phyloP scores from a whole-genome alignment of 2,888 invertebrate species.

The Noctua fimbriata region DNA sequence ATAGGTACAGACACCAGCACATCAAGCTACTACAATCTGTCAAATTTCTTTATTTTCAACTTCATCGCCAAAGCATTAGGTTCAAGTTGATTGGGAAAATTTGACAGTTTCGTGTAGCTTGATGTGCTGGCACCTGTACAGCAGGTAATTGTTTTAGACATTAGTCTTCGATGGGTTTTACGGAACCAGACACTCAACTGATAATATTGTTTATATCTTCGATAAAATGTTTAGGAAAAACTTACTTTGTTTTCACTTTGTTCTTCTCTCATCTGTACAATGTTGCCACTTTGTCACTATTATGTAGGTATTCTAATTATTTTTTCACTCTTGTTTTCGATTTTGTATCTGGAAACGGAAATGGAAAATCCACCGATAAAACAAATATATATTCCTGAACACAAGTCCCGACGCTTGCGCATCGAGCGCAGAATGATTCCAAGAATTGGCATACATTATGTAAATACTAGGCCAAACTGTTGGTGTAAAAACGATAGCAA shows the following conservation, averaged over 20 bases:
- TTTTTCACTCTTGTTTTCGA: background rate
- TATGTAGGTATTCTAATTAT: background rate
- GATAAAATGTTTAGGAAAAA: background rate
- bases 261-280: background rate
- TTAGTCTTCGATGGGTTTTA: background rate
- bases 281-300: background rate
- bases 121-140: too few relatives aligned
- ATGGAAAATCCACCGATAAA: background rate
- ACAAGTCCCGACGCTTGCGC: background rate
- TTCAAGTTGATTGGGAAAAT: too few relatives aligned
- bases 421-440: background rate
- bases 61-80: too few relatives aligned
- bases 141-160: background rate
- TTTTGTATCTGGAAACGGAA: background rate
- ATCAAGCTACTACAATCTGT: too few relatives aligned
- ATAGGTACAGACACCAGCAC: background rate
- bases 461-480: background rate
- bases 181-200: background rate
- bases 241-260: background rate
- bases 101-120: too few relatives aligned
- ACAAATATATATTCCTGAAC: background rate
- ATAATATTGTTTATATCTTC: background rate
- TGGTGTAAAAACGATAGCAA: background rate
- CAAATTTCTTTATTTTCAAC: too few relatives aligned
- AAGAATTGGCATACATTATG: background rate